Base-by-base conservation (phyloP, 2,113 vertebrate genomes). In the Siniperca chuatsi region DNA sequence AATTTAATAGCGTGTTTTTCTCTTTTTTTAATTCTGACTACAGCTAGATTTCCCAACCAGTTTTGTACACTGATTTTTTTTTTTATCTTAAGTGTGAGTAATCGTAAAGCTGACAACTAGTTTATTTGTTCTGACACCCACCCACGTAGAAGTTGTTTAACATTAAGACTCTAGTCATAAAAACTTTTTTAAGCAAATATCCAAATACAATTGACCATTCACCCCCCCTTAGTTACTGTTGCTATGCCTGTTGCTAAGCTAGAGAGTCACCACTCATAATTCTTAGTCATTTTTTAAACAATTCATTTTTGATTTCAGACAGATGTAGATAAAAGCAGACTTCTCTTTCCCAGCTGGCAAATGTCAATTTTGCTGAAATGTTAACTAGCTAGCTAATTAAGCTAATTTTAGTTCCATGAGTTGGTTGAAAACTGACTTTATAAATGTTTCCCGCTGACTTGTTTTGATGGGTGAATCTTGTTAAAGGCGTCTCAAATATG, bases 121-220 rank as follows among this genome's bases (percentile, higher is more conserved):
- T 65, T 74, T 62, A 71, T 79, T 64, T 68, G 9, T 10, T 15
- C 1, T 67, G 61, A 61, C 23, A 61, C 7, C 78, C 83, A 33
- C 60, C n/a, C 78, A 60, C 42, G 4, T 25, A 25, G 46, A 48
- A 7, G 61, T 37, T 46, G 62, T 46, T 75, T 42, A 61, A 33
- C 67, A 52, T 76, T 5, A 2, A 20, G 42, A 37, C 79, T 35
- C 1, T 0, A 69, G 25, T 70, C 58, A 13, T 33, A n/a, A 25
- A 70, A 4, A 62, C 18, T 23, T 46, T 52, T 82, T 40, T 37
- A 78, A 62, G 62, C 54, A 60, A 13, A 37, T 3, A n/a, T 81
- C 66, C 72, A 72, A 67, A 54, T 4, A 7, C 33, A 77, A 50
- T 25, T 23, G 23, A 23, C 21, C 8, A 46, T 46, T 46, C 7